Conservation (phyloP, 1,140 invertebrate genomes). For the Sycophila sp. region DNA sequence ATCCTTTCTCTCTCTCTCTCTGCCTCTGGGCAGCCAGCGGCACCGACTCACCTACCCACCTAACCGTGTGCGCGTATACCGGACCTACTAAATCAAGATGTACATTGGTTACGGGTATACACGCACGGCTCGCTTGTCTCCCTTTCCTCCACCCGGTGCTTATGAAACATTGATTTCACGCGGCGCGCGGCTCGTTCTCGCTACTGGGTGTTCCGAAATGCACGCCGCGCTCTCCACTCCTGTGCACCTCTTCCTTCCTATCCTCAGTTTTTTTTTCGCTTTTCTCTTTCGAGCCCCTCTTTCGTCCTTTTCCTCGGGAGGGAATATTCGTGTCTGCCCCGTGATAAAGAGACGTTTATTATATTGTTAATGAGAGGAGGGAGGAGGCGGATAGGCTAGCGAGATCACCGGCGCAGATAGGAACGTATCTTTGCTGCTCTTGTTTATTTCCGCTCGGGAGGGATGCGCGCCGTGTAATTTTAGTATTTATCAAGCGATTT, state of each 20-base stretch:
- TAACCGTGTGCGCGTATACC: conserved; percentile 48
- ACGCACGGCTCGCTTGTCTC: conserved; percentile 50
- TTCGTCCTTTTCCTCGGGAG: not conserved
- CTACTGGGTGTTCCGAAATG: conserved; percentile 55
- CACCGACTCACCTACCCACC: too few species aligned
- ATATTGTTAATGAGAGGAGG: conserved; percentile 38
- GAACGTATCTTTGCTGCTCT: not conserved
- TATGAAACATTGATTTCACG: conserved; percentile 69
- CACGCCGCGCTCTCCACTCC: not conserved
- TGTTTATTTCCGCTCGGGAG: not conserved
- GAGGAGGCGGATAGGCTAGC: not conserved
- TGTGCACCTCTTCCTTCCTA: conserved; percentile 13
- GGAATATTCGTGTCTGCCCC: conserved; percentile 25
- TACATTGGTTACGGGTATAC: conserved; percentile 66
- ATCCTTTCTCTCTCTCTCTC: not conserved
- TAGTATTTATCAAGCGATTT: not conserved
- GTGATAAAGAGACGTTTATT: conserved; percentile 40
- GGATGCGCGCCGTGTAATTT: not conserved
- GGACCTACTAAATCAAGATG: conserved; percentile 67
- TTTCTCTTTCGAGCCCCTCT: not conserved
- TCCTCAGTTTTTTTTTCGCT: not conserved
- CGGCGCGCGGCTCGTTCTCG: conserved; percentile 49
- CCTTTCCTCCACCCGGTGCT: conserved; percentile 57
- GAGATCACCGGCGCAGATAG: not conserved
- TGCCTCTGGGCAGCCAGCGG: too few species aligned